phyloP scores from a whole-genome alignment of 2,797 vertebrate genomes.

The Bradypodion ventrale region DNA sequence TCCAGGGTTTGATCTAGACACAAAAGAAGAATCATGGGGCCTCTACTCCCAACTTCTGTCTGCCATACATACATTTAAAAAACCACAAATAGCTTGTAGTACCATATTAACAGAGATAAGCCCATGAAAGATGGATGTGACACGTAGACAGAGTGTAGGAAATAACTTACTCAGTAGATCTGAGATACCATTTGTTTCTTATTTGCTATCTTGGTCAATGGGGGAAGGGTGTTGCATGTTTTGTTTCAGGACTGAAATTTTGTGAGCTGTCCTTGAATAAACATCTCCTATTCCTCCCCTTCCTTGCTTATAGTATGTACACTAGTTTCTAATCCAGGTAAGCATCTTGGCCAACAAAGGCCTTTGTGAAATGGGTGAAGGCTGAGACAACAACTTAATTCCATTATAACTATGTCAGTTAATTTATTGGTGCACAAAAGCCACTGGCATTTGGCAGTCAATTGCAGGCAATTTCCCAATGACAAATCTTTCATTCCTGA shows the following conservation, averaged over 20 bases:
- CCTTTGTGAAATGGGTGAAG: conserved; percentile 23
- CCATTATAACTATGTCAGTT: conserved; percentile 13
- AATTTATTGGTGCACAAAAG: conserved; percentile 38
- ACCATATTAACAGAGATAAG: not conserved
- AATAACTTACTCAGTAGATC: not conserved
- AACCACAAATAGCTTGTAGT: too few relatives aligned
- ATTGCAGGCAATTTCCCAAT: not conserved
- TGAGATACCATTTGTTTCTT: not conserved
- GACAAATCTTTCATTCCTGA: not conserved
- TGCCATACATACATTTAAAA: not conserved
- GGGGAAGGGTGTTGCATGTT: not conserved
- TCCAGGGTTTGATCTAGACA: too few relatives aligned
- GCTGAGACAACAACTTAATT: conserved; percentile 3
- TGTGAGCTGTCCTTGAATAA: not conserved
- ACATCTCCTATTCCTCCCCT: conserved; percentile 1
- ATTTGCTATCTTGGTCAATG: not conserved
- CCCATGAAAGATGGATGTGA: not conserved
- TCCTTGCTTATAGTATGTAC: conserved; percentile 15
- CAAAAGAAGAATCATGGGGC: too few relatives aligned
- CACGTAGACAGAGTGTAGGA: too few relatives aligned
- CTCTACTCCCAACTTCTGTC: too few relatives aligned
- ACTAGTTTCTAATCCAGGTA: not conserved
- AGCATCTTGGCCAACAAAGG: conserved; percentile 9
- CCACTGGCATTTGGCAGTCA: not conserved
- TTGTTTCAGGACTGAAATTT: not conserved